Base-by-base conservation (phyloP, 2,888 invertebrate genomes). In the Tethea ocularis region DNA sequence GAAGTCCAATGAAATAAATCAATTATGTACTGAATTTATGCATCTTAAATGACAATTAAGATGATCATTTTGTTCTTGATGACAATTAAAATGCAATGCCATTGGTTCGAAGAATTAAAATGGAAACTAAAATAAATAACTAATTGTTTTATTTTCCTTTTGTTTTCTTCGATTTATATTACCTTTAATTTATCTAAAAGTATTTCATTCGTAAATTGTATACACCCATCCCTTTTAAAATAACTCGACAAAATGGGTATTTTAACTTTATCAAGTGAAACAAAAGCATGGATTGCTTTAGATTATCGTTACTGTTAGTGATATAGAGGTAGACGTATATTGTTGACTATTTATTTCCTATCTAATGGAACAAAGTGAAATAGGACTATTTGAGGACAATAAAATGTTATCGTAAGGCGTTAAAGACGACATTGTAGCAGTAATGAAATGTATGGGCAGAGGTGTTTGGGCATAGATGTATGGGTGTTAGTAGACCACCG, bases 401-500 rank as follows among this genome's bases (percentile, higher is more conserved):
- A 89, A 86, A 87, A 79, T 60, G 74, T 85, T 89, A 89, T 89
- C 87, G 66, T 64, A 20, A 60, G 59, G 69, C 66, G 72, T 77
- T 78, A 73, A 74, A 61, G 73, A 69, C 65, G 61, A 71, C 70
- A 79, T 78, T 77, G 82, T 74, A 66, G 77, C 64, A 66, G 78
- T 81, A 86, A 84, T 87, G 83, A 85, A 85, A 79, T 76, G 74
- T 74, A 77, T 46, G 46, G 46, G 46, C 46, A 46, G 17, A 46
- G 46, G 46, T 46, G 46, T 46, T 46, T 46, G 46, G 46, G 46
- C 46, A 41, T 41, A 38, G 38, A 38, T n/a, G 17, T 46, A 46
- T 76, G 71, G 76, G 64, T 75, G 74, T 72, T 64, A 75, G 68
- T 73, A 75, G 90, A 90, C 90, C 89, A 89, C 90, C 90, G 78